Evolutionary conservation across 2,113 vertebrate genomes (phyloP), one percentile per base, ranked within the genome.

Genomic region (Oryzias woworae): DNA sequence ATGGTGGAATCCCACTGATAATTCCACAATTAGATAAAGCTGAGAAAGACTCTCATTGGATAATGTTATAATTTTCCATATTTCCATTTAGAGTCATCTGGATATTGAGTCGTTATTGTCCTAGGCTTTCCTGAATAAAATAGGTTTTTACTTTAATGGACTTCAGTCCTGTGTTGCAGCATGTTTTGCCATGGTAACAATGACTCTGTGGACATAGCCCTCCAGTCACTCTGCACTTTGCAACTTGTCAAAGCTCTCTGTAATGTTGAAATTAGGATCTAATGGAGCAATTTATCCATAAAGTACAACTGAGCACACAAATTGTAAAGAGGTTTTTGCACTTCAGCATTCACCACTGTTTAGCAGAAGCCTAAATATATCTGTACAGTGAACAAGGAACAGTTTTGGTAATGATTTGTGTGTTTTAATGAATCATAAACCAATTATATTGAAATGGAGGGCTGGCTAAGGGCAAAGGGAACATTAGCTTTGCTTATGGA

Each of bases 371-470:
- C 54, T 61, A 23, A 44, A 22, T 49, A 75, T 63, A 58, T 1
- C 28, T 77, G 71, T 50, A 72, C 18, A 50, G 24, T 16, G 54
- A 0, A 5, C 61, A 53, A 66, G 58, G 28, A 57, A 48, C 28
- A 48, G 24, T 2, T 48, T 55, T 53, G 23, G 76, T 66, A 55
- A 52, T 61, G 71, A 73, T 28, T 70, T 44, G 1, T 58, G 45
- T 14, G 59, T 80, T 75, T 76, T 53, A 63, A 54, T 87, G 81
- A 88, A 85, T 85, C 62, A 84, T 83, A 78, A 86, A 74, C 47
- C 67, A 78, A 75, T 88, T 75, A 81, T 42, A 36, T 69, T 70
- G 52, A 62, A 72, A 75, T 50, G 43, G 64, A 76, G 15, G 16
- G 23, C 52, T 18, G 48, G 43, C 49, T 71, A 16, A 16, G 46